These are phyloP conservation scores for Holothuria leucospilota DNA, from an alignment of 53 echinoderm and acorn worm species.

Conservation along the genomic window DNA sequence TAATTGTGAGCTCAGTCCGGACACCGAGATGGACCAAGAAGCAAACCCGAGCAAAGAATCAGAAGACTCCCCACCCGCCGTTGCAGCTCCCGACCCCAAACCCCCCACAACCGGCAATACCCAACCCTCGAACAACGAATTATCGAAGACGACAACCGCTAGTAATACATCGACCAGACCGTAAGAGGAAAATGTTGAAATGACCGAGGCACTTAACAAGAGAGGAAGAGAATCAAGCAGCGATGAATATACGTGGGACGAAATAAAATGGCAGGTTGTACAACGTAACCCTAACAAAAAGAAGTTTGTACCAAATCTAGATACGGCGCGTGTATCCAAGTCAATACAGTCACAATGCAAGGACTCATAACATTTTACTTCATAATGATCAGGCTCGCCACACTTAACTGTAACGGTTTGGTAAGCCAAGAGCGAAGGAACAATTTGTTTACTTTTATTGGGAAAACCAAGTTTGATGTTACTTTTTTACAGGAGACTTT, in stretches of 20 bases:
- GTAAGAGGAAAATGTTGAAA: too few species aligned
- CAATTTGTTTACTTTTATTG: neutral
- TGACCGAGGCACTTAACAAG: too few species aligned
- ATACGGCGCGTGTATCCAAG: neutral
- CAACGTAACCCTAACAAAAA: neutral
- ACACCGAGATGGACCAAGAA: too few species aligned
- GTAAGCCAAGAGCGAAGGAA: neutral
- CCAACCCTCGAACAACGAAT: too few species aligned
- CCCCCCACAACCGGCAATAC: too few species aligned
- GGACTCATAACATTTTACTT: neutral
- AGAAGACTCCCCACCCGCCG: too few species aligned
- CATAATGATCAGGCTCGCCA: constrained; percentile 11
- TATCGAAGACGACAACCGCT: too few species aligned
- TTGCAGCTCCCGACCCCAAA: neutral
- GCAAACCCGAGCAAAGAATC: too few species aligned
- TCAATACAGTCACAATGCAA: neutral
- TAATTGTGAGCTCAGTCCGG: too few species aligned
- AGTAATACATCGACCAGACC: too few species aligned
- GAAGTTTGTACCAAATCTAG: constrained; percentile 12
- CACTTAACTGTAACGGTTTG: constrained; percentile 7
- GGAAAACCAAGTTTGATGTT: neutral
- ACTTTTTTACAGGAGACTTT: neutral
- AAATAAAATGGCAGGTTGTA: neutral
- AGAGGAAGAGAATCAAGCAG: neutral
- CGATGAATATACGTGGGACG: neutral